Base-by-base conservation (phyloP, 2,888 invertebrate species). In the Shargacucullia verbasci region DNA sequence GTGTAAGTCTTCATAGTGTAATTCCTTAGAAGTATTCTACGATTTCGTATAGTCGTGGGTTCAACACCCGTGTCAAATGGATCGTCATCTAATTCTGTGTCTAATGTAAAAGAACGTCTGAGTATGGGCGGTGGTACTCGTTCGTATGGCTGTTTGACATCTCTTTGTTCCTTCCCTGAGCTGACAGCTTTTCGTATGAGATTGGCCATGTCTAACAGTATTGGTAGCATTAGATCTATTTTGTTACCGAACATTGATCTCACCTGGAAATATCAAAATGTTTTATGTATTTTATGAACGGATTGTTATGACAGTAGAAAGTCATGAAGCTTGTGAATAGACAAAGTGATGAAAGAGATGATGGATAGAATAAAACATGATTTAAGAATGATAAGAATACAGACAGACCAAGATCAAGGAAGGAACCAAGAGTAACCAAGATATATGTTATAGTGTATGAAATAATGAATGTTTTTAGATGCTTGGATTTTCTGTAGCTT, bases 131-230 rank as follows among this genome's bases (percentile, higher is more conserved):
- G 82, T 59, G 85, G 83, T 59, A 60, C 59, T 10, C 89, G 83
- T 70, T 61, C 76, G 13, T 78, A 75, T 12, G 69, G 66, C 40
- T 58, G 62, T 77, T 71, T 83, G 55, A 87, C 87, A 81, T 90
- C 91, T 66, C 88, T 82, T 1, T 78, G 78, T 58, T 88, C 87
- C 72, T 91, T 90, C 63, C 87, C 86, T 33, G 92, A 82, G 54
- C 89, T 86, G 31, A 95, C 91, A 0, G 95, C 94, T 43, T 87
- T 93, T 54, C 95, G 91, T 47, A 96, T 94, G 57, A 96, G 89
- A 80, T 95, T 95, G 0, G 96, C 96, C 82, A 96, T 95, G 82
- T 96, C 96, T 71, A 95, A 91, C 58, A 95, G 94, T 62, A 96
- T 95, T 9, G 96, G 96, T 53, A 96, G 84, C 89, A 95, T 93